Evolutionary conservation across 2,797 vertebrate genomes (phyloP).

Genomic region (Lagodon rhomboides): DNA sequence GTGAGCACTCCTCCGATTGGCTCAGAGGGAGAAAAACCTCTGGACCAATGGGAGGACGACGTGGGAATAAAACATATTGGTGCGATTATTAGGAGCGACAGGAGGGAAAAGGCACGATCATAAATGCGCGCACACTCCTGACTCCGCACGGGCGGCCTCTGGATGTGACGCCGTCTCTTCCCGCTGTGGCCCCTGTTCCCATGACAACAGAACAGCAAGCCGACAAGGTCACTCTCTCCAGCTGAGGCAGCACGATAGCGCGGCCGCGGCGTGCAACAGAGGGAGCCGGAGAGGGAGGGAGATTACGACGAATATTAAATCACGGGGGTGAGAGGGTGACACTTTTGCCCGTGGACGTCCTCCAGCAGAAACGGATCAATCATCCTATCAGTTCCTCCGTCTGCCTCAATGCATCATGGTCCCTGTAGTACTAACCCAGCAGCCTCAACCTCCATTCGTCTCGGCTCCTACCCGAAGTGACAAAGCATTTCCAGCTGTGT

Average conservation of each 20-base stretch:
- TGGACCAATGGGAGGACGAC: conserved; percentile 44
- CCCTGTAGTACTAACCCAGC: conserved; percentile 42
- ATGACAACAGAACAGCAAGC: conserved; percentile 79
- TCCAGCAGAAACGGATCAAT: conserved; percentile 57
- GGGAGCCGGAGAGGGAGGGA: conserved; percentile 16
- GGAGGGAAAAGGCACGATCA: neutral
- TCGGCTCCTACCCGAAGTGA: conserved; percentile 30
- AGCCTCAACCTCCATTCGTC: conserved; percentile 36
- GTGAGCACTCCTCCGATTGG: conserved; percentile 50
- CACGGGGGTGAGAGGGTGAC: conserved; percentile 44
- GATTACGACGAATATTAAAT: conserved; percentile 50
- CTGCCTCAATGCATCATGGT: conserved; percentile 60
- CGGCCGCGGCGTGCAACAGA: conserved; percentile 28
- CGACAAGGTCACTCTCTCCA: conserved; percentile 77
- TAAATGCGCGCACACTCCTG: conserved; percentile 13
- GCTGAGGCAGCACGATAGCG: conserved; percentile 54
- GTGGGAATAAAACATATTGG: conserved; percentile 22
- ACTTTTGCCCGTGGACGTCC: conserved; percentile 66
- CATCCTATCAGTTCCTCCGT: conserved; percentile 35
- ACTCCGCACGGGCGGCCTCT: conserved; percentile 30
- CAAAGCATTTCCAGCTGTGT: conserved; percentile 51
- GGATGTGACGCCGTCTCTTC: conserved; percentile 33
- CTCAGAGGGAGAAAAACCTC: conserved; percentile 17
- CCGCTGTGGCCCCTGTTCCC: conserved; percentile 73
- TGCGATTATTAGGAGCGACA: neutral